Conservation (phyloP, 2,888 invertebrate genomes). For the Hypena proboscidalis region DNA sequence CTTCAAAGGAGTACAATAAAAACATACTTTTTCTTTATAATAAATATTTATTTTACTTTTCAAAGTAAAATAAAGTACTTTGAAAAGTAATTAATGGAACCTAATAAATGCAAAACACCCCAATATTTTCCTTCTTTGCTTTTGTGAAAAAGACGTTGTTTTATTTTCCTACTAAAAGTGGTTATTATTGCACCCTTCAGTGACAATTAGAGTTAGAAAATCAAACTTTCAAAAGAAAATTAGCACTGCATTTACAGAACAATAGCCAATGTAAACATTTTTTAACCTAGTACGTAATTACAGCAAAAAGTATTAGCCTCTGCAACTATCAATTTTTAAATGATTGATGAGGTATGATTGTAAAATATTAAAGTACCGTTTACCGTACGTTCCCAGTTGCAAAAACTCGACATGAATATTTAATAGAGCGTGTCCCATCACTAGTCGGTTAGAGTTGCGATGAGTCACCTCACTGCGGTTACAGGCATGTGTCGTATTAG, state of each 20-base stretch:
- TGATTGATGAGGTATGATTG: too few species aligned
- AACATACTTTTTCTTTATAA: too few species aligned
- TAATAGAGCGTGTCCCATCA: constrained; percentile 39
- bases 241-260: not conserved
- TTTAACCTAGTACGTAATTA: too few species aligned
- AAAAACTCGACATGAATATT: constrained; percentile 34
- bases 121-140: constrained; percentile 8
- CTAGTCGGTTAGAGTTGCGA: constrained; percentile 47
- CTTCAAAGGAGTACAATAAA: too few species aligned
- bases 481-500: constrained; percentile 43
- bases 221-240: constrained; percentile 12
- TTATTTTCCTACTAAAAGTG: constrained; percentile 17
- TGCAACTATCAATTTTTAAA: too few species aligned
- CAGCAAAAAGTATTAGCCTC: too few species aligned
- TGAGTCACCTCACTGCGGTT: constrained; percentile 57
- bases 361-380: too few species aligned
- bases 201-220: constrained; percentile 16
- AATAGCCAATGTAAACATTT: not conserved
- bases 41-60: too few species aligned
- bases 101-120: too few species aligned
- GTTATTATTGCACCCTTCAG: constrained; percentile 25
- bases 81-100: too few species aligned
- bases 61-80: too few species aligned
- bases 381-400: constrained; percentile 5
- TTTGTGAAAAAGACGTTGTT: too few species aligned